These are phyloP conservation scores for Rhodinocichla rosea DNA, from an alignment of 2,113 vertebrate species.

Conservation along the genomic window DNA sequence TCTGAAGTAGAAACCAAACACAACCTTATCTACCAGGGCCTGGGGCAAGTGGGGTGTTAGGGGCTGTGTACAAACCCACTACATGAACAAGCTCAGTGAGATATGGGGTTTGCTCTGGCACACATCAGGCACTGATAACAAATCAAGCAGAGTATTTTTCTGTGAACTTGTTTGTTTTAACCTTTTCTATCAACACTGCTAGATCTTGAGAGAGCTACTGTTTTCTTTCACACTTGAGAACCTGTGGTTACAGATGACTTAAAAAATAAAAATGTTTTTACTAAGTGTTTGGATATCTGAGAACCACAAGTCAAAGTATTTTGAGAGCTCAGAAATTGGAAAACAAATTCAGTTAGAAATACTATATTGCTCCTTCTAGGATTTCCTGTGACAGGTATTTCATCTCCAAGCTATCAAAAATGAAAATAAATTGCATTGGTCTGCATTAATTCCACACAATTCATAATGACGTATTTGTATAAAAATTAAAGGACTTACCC, in stretches of 20 bases:
- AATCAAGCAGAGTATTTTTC: background rate
- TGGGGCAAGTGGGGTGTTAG: background rate
- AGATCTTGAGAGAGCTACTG: background rate
- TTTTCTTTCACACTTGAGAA: slow-evolving; percentile 2
- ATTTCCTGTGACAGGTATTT: background rate
- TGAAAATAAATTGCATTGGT: background rate
- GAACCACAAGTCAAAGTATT: background rate
- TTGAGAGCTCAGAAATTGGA: background rate
- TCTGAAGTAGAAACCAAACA: background rate
- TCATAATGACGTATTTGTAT: background rate
- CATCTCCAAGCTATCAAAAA: background rate
- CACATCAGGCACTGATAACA: background rate
- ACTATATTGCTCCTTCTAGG: background rate
- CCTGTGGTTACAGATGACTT: background rate
- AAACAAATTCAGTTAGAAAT: background rate
- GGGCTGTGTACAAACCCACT: background rate
- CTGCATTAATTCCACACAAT: background rate
- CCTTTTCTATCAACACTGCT: background rate
- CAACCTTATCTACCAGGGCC: background rate
- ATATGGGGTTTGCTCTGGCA: rapidly evolving
- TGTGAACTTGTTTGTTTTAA: background rate
- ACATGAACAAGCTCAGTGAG: background rate
- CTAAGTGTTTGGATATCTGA: background rate
- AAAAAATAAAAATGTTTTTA: background rate
- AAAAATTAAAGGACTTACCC: background rate